These are phyloP conservation scores for Drosophila parabipectinata DNA, from an alignment of 1,140 invertebrate genomes.

Conservation along the genomic window DNA sequence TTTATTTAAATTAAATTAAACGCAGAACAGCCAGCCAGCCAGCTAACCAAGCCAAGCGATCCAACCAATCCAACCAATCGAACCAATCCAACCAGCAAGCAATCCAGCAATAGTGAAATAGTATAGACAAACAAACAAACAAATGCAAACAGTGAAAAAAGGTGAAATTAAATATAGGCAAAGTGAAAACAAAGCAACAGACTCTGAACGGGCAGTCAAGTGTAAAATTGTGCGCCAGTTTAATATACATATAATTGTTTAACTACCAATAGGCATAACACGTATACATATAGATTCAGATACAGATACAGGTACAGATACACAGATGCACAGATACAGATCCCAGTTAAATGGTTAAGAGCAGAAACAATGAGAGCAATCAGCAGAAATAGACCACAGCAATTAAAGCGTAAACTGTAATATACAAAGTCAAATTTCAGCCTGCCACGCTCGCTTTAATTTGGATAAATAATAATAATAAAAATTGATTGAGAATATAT, in stretches of 20 bases:
- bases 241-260: conserved; percentile 69
- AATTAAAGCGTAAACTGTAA: conserved; percentile 46
- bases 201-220: conserved; percentile 67
- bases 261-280: conserved; percentile 56
- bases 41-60: not conserved
- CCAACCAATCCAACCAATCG: conserved; percentile 3
- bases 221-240: conserved; percentile 78
- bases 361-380: conserved; percentile 40
- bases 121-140: conserved; percentile 71
- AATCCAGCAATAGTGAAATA: conserved; percentile 74
- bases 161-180: conserved; percentile 82
- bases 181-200: conserved; percentile 58
- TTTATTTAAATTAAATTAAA: conserved; percentile 78
- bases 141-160: conserved; percentile 82
- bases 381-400: conserved; percentile 38
- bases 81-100: conserved; percentile 32
- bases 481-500: conserved; percentile 31
- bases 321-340: conserved; percentile 41
- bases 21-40: conserved; percentile 49
- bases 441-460: conserved; percentile 47
- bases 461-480: conserved; percentile 24
- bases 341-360: conserved; percentile 34
- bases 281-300: conserved; percentile 22
- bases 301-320: conserved; percentile 31
- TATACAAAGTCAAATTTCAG: conserved; percentile 44